Percentiles rank a stretch among this genome's conserved stretches.
phyloP scores from a whole-genome alignment of 2,113 vertebrate genomes.

The Asarcornis scutulata region DNA sequence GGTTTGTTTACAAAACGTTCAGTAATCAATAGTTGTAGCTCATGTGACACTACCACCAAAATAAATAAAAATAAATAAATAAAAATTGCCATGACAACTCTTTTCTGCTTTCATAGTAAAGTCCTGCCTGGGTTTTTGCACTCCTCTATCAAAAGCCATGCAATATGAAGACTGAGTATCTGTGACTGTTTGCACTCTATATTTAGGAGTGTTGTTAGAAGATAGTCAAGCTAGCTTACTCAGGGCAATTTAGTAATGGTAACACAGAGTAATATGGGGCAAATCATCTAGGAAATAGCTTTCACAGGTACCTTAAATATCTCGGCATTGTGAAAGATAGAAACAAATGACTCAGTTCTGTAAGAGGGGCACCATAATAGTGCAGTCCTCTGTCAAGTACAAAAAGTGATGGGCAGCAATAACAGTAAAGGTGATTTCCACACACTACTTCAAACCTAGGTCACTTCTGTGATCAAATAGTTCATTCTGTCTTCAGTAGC shows the following conservation, averaged over 20 bases:
- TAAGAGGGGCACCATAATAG: neutral
- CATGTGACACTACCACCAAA: neutral
- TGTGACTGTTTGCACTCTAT: neutral
- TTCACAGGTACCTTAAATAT: neutral
- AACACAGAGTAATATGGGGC: neutral
- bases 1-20: slow-evolving; percentile 39
- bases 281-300: neutral
- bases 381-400: neutral
- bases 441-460: neutral
- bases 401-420: neutral
- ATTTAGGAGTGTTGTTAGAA: neutral
- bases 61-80: neutral
- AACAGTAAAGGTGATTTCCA: neutral
- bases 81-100: neutral
- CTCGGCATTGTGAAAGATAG: neutral
- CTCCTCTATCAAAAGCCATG: neutral
- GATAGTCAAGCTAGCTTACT: neutral
- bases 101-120: neutral
- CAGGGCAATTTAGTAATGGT: neutral
- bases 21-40: slow-evolving; percentile 40
- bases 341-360: neutral
- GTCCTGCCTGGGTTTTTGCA: neutral
- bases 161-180: neutral
- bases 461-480: neutral
- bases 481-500: neutral